These are phyloP conservation scores for Zonitis immaculata DNA, from an alignment of 2,888 invertebrate species.

Conservation along the genomic window DNA sequence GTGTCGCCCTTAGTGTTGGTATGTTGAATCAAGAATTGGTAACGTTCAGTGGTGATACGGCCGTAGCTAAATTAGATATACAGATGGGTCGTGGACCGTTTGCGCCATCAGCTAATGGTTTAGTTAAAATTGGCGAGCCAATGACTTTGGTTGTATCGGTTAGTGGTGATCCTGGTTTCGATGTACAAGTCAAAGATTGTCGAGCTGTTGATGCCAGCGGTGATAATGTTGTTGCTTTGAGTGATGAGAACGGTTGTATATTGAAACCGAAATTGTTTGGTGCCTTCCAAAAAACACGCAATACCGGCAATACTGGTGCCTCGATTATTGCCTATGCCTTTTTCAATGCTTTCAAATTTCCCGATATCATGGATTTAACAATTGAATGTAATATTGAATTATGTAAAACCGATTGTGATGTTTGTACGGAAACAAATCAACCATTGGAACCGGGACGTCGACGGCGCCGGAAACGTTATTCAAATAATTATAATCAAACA, in stretches of 20 bases:
- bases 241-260: conserved; percentile 72
- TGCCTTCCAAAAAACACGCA: conserved; percentile 73
- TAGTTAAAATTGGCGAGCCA: conserved; percentile 75
- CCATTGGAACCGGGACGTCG: conserved; percentile 54
- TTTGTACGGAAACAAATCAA: conserved; percentile 63
- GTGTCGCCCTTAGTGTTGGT: conserved; percentile 70
- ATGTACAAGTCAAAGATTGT: conserved; percentile 73
- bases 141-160: conserved; percentile 79
- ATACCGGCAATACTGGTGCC: conserved; percentile 68
- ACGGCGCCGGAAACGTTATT: conserved; percentile 47
- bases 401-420: conserved; percentile 74
- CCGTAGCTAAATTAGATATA: conserved; percentile 72
- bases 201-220: conserved; percentile 67
- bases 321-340: conserved; percentile 72
- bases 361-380: conserved; percentile 76
- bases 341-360: conserved; percentile 80
- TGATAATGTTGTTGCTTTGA: conserved; percentile 62
- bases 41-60: conserved; percentile 81
- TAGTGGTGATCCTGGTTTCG: conserved; percentile 73
- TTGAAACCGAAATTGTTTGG: conserved; percentile 76
- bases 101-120: conserved; percentile 68
- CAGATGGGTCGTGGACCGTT: conserved; percentile 74
- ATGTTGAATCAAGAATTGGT: conserved; percentile 76
- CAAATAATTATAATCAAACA: conserved; percentile 52
- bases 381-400: conserved; percentile 79